Base-by-base conservation (phyloP, 2,113 vertebrate species). In the Haemorhous mexicanus region DNA sequence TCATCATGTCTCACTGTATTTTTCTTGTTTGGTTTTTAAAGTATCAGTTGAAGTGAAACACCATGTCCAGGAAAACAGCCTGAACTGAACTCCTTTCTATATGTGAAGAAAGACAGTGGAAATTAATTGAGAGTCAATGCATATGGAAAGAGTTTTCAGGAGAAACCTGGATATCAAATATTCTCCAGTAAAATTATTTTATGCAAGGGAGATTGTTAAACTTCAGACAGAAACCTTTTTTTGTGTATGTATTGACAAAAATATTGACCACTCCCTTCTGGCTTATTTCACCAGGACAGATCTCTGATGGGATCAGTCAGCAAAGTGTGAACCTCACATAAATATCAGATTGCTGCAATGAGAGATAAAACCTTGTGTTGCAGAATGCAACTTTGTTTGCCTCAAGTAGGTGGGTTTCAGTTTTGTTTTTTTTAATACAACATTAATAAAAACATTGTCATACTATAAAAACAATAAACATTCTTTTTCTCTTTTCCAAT, bases 1-100 rank as follows among this genome's bases (percentile, higher is more conserved):
- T 97, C 90, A 73, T 96, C 81, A 63, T 59, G 55, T 50, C 47
- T 95, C 93, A 94, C 64, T 63, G 27, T 15, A 74, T 95, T 95
- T 96, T 96, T 93, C 85, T 91, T 50, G 28, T 81, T 76, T 46
- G 58, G 11, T 64, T 91, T 95, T 93, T 83, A 44, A 73, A 58
- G n/a, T 87, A 92, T 78, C 13, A 4, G 33, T 61, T 93, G 74
- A 91, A 90, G 76, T 0, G 39, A 91, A 90, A 50, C 55, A 64
- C 72, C 78, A 13, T 50, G 26, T 74, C 39, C 47, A 77, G 69
- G 24, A 83, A 70, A 82, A 83, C 13, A 72, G 20, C 4, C 30
- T 88, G 35, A 89, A 47, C 59, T 61, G 78, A 47, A 76, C 86
- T 94, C 39, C 52, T 75, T 85, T 95, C 79, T 76, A 33, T 77